These are phyloP conservation scores for Mechanitis mazaeus DNA, from an alignment of 2,888 invertebrate species.

Conservation along the genomic window DNA sequence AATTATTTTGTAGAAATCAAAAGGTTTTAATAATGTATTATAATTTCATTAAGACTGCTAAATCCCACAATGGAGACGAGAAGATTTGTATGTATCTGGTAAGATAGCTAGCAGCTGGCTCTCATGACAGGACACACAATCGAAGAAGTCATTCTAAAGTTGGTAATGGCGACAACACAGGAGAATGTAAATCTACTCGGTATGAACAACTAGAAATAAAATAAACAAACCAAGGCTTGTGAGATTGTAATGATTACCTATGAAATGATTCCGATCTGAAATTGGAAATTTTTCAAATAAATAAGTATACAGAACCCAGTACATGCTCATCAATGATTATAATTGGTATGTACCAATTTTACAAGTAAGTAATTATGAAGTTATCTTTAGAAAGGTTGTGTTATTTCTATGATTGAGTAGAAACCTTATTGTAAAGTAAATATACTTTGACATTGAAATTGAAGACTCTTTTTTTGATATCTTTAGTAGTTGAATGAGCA, in stretches of 20 bases:
- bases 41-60: neutral
- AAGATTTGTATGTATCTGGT: slow-evolving; percentile 17
- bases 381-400: slow-evolving; percentile 19
- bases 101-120: slow-evolving; percentile 23
- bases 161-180: slow-evolving; percentile 37
- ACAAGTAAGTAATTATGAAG: slow-evolving; percentile 24
- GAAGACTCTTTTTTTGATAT: slow-evolving; percentile 24
- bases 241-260: slow-evolving; percentile 71
- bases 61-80: slow-evolving; percentile 17
- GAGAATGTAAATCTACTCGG: slow-evolving; percentile 51
- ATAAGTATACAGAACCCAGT: slow-evolving; percentile 43
- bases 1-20: neutral
- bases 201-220: slow-evolving; percentile 58
- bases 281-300: slow-evolving; percentile 69
- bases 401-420: no score
- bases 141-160: slow-evolving; percentile 23
- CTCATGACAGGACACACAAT: slow-evolving; percentile 30
- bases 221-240: slow-evolving; percentile 49
- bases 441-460: slow-evolving; percentile 29
- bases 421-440: no score
- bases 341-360: slow-evolving; percentile 26
- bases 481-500: neutral
- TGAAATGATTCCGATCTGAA: slow-evolving; percentile 78
- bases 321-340: slow-evolving; percentile 44
- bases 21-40: neutral